Evolutionary conservation across 2,797 vertebrate species (phyloP).

Genomic region (Capromys pilorides): DNA sequence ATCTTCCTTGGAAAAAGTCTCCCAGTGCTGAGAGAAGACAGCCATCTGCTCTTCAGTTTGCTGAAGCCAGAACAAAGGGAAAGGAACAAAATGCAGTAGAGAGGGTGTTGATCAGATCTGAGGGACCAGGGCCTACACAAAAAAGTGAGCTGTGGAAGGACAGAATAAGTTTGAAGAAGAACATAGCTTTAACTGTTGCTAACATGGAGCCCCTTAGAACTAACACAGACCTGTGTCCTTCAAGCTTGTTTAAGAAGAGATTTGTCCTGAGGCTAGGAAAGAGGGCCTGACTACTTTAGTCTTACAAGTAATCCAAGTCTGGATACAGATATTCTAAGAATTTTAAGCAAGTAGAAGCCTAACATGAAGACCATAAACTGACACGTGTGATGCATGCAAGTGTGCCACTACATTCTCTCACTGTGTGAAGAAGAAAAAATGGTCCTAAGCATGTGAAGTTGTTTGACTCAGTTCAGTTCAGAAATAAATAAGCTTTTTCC

Average conservation of each 20-base stretch:
- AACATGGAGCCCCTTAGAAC: slow-evolving; percentile 45
- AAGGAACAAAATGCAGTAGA: slow-evolving; percentile 67
- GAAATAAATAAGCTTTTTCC: not conserved
- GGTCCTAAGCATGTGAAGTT: not conserved
- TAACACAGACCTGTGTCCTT: slow-evolving; percentile 23
- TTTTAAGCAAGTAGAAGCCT: slow-evolving; percentile 24
- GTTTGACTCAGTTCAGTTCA: not conserved
- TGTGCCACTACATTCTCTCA: not conserved
- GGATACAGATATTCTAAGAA: slow-evolving; percentile 6
- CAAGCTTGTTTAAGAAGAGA: not conserved
- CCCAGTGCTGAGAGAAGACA: slow-evolving; percentile 72
- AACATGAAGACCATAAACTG: not conserved
- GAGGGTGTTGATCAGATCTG: slow-evolving; percentile 67
- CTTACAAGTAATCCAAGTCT: not conserved
- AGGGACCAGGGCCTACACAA: slow-evolving; percentile 58
- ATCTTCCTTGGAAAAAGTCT: slow-evolving; percentile 71
- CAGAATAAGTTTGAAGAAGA: slow-evolving; percentile 31
- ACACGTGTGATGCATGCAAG: not conserved
- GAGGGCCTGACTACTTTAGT: not conserved
- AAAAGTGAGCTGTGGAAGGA: slow-evolving; percentile 60
- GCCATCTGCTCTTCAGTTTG: slow-evolving; percentile 75
- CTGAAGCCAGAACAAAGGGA: slow-evolving; percentile 74
- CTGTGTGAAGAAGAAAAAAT: not conserved
- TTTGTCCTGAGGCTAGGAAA: not conserved
- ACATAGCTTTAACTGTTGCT: slow-evolving; percentile 36